These are phyloP conservation scores for Lycocorax pyrrhopterus DNA, from an alignment of 2,113 vertebrate genomes.

Conservation along the genomic window DNA sequence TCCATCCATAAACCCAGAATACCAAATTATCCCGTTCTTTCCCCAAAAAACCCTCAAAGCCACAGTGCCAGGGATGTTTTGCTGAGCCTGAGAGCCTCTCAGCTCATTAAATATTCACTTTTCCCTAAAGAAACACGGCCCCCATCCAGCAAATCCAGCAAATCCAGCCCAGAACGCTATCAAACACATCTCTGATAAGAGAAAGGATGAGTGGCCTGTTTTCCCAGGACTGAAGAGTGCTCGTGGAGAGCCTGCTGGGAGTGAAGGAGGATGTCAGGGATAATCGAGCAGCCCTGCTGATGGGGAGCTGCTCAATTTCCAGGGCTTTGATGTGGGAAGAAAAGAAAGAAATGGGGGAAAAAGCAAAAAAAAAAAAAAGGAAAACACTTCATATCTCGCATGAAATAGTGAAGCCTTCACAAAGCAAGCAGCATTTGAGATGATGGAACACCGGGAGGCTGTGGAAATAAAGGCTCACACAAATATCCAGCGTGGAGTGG, in stretches of 20 bases:
- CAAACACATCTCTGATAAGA: neutral
- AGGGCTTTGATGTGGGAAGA: neutral
- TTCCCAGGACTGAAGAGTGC: neutral
- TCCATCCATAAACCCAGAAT: neutral
- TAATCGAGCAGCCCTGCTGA: slow-evolving; percentile 11
- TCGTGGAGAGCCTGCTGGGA: neutral
- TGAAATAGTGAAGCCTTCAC: neutral
- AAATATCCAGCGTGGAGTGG: neutral
- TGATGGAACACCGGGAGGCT: neutral
- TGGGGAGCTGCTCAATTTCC: neutral
- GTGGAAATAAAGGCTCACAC: neutral
- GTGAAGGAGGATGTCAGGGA: neutral
- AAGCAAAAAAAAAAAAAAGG: neutral
- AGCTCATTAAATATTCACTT: neutral
- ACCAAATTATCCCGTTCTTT: neutral
- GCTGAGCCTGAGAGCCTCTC: neutral
- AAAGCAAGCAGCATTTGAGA: neutral
- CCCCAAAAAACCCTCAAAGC: neutral
- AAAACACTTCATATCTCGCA: neutral
- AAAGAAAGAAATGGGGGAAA: neutral
- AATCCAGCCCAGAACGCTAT: neutral
- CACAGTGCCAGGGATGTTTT: rapidly evolving
- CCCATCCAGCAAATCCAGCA: rapidly evolving
- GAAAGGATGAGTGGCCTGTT: neutral
- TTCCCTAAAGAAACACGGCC: neutral